A percentile compares a stretch with the other conserved stretches of the same genome.
phyloP scores from a whole-genome alignment of 2,797 vertebrate species.

The Leucoraja ocellata region DNA sequence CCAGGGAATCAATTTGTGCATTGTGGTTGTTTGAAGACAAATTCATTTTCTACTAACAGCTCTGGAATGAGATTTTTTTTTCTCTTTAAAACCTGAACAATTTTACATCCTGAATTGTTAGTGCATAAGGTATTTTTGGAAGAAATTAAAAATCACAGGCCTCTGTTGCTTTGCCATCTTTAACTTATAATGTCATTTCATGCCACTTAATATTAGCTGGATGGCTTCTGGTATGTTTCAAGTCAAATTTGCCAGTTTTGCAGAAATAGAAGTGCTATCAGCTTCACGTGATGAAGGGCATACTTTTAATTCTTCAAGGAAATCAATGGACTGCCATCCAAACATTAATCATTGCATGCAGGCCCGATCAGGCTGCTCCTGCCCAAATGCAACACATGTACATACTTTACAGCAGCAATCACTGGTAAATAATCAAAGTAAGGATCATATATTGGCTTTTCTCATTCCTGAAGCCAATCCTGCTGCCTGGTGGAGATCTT shows the following conservation, averaged over 20 bases:
- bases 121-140: neutral
- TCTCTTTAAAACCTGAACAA: constrained; percentile 7
- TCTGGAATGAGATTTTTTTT: constrained; percentile 30
- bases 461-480: neutral
- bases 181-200: neutral
- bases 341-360: neutral
- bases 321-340: neutral
- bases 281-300: neutral
- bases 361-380: neutral
- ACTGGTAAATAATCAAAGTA: neutral
- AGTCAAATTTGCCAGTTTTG: neutral
- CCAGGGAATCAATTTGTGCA: constrained; percentile 25
- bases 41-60: neutral
- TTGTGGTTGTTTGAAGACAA: constrained; percentile 12
- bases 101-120: constrained; percentile 20
- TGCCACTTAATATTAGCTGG: neutral
- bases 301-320: neutral
- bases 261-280: neutral
- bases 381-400: neutral
- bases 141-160: constrained; percentile 27
- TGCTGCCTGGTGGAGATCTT: neutral
- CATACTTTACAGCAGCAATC: neutral
- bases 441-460: neutral
- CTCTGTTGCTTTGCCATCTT: neutral
- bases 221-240: neutral